Evolutionary conservation across 1,140 invertebrate species (phyloP), one percentile per base, ranked within the genome.

Genomic region (Sinella curviseta): DNA sequence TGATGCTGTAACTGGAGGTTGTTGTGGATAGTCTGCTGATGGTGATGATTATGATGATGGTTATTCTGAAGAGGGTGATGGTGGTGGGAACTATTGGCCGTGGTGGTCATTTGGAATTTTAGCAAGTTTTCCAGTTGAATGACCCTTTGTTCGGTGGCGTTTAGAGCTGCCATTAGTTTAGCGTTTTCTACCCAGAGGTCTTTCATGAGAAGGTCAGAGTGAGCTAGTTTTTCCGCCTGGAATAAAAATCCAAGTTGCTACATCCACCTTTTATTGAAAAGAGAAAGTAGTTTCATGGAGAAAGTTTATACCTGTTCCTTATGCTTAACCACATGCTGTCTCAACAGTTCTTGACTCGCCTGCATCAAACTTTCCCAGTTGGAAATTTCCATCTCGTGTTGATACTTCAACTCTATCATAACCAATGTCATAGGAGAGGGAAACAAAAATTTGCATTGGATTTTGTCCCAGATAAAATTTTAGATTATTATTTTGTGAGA

Each of bases 111-210:
- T 65, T 81, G 80, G 31, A 75, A 81, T 78, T 81, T 81, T 20
- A 81, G 67, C 3, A 81, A 55, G 30, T 81, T 81, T 48, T 81
- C 80, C 20, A 81, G 30, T 26, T 81, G 80, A 36, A 81, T 74
- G 4, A 78, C 80, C 17, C 80, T 31, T 76, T 91, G 90, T 84
- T 92, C 90, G 30, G 92, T 84, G 74, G 89, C 87, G 84, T 92
- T 90, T n/a, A 92, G 88, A 30, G 89, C 90, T 4, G 90, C 89
- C 20, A 90, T 89, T 78, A 94, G 86, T 85, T 91, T 91, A 33
- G 92, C 91, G 88, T 94, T 94, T 86, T 94, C 93, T n/a, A 93
- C 89, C 85, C 92, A 94, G 26, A 94, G 87, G 86, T 94, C 93
- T 86, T 93, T 93, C 0, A 93, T 91, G 3, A 94, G 86, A 81